Evolutionary conservation across 2,797 vertebrate genomes (phyloP).

Genomic region (Strix occidentalis): DNA sequence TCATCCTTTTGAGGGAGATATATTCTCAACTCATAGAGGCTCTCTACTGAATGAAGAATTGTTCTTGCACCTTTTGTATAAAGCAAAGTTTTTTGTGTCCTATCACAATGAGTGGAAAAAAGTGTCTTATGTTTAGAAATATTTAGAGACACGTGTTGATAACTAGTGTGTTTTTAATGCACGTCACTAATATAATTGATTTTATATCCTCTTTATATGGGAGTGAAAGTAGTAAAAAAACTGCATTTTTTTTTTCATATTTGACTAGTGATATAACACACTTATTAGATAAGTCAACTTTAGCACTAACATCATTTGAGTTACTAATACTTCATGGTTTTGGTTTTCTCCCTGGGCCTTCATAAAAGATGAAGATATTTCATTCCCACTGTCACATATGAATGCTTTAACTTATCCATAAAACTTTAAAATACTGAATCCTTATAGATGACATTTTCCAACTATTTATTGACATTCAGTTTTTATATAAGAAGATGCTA

Average conservation of each 20-base stretch:
- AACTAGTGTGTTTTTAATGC: background rate
- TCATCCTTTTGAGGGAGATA: background rate
- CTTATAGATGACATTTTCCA: background rate
- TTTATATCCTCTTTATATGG: background rate
- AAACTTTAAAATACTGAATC: background rate
- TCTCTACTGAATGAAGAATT: background rate
- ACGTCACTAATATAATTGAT: background rate
- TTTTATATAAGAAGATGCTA: background rate
- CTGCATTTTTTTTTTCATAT: background rate
- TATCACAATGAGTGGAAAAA: background rate
- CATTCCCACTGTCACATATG: background rate
- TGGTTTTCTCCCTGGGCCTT: background rate
- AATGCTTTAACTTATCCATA: background rate
- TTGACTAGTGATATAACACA: background rate
- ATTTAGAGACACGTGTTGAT: accelerated
- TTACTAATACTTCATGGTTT: background rate
- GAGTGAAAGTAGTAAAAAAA: background rate
- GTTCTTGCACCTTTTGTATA: background rate
- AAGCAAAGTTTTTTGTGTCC: background rate
- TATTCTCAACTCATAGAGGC: background rate
- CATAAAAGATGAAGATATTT: background rate
- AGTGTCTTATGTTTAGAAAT: background rate
- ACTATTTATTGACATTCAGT: background rate
- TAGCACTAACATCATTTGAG: background rate
- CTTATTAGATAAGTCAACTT: background rate